A percentile compares a stretch with the other conserved stretches of the same genome.
Conservation (phyloP, 2,888 invertebrate genomes). For the Oxytorus armatus region DNA sequence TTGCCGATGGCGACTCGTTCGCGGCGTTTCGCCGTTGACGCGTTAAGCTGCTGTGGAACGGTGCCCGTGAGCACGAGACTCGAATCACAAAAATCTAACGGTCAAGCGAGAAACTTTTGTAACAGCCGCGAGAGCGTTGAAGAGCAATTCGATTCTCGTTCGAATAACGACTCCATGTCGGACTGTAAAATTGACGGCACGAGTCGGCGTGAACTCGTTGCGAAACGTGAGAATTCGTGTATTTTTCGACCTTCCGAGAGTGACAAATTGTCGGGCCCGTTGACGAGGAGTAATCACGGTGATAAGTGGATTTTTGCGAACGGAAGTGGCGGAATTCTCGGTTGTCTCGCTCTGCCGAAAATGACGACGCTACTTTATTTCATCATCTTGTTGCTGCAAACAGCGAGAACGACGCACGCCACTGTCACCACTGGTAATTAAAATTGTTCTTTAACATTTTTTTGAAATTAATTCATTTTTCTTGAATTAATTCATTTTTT, state of each 20-base stretch:
- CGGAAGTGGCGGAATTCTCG: slow-evolving; percentile 39
- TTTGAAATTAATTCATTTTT: neutral
- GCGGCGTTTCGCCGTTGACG: slow-evolving; percentile 7
- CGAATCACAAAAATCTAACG: neutral
- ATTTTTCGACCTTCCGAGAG: neutral
- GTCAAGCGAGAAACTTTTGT: neutral
- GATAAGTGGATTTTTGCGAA: slow-evolving; percentile 44
- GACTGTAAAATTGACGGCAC: slow-evolving; percentile 54
- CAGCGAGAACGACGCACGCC: slow-evolving; percentile 74
- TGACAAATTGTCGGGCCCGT: neutral
- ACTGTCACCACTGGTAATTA: slow-evolving; percentile 81
- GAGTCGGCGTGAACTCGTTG: slow-evolving; percentile 57
- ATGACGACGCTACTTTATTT: slow-evolving; percentile 73
- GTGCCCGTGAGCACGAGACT: neutral
- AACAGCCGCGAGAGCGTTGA: neutral
- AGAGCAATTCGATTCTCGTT: neutral
- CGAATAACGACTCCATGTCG: slow-evolving; percentile 20
- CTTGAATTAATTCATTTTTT: neutral
- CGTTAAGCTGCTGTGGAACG: slow-evolving; percentile 13
- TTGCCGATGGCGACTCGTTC: slow-evolving; percentile 53
- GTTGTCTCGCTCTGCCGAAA: slow-evolving; percentile 62
- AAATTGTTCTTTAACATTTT: neutral
- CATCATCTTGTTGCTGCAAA: slow-evolving; percentile 75
- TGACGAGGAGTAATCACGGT: slow-evolving; percentile 6
- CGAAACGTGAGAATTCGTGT: slow-evolving; percentile 42